A percentile compares a stretch with the other conserved stretches of the same genome.
These are phyloP conservation scores for Myrmophylax atrothorax DNA, from an alignment of 2,113 vertebrate genomes.

Conservation along the genomic window DNA sequence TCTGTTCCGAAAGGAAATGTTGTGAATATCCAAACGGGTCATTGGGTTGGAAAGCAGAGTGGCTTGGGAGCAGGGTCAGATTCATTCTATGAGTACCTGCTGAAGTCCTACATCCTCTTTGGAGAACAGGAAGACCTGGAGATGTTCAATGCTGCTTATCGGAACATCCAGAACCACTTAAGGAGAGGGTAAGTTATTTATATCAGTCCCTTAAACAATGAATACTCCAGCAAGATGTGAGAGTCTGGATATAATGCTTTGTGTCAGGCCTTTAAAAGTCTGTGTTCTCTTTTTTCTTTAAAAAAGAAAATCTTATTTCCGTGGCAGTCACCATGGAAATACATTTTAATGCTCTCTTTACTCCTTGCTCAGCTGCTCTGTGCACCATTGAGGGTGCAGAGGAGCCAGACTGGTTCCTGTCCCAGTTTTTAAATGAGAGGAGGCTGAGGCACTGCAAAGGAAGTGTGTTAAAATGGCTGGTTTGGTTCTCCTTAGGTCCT, in stretches of 20 bases:
- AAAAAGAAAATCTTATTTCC: not conserved
- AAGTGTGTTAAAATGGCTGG: not conserved
- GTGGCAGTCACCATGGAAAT: not conserved
- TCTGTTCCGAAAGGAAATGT: conserved; percentile 86
- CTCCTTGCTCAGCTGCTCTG: not conserved
- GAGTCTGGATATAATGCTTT: not conserved
- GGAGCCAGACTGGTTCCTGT: not conserved
- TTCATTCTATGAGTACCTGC: conserved; percentile 96
- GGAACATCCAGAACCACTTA: conserved; percentile 92
- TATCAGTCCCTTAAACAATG: not conserved
- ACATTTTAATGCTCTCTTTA: not conserved
- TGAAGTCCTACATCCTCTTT: conserved; percentile 98
- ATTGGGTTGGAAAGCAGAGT: conserved; percentile 97
- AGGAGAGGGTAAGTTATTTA: conserved; percentile 87
- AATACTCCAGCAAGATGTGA: not conserved
- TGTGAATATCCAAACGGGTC: conserved; percentile 96
- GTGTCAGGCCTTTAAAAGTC: not conserved
- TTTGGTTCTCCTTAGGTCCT: not conserved
- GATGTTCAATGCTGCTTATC: conserved; percentile 93
- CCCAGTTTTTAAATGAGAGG: not conserved
- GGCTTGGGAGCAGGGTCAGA: conserved; percentile 95
- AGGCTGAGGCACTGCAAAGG: not conserved
- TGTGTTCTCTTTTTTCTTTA: not conserved
- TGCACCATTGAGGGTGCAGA: not conserved
- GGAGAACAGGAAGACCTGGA: conserved; percentile 92